Evolutionary conservation across 1,140 invertebrate species (phyloP), one percentile per base, ranked within the genome.

Genomic region (Venustaconcha ellipsiformis): DNA sequence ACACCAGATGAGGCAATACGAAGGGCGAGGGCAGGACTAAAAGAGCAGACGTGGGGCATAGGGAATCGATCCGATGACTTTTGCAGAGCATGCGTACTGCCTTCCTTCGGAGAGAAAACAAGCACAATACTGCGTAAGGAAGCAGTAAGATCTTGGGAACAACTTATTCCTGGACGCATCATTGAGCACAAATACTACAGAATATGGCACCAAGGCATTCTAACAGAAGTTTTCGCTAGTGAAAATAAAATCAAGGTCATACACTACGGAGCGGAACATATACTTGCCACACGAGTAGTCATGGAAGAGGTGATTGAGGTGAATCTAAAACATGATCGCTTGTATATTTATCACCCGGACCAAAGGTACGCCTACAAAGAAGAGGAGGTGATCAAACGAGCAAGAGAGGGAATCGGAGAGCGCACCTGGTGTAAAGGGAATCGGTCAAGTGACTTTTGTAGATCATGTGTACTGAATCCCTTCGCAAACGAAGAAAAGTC

Each of bases 121-220:
- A 71, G 56, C 57, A 57, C 66, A 26, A 20, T 20, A 37, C 67
- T 76, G 23, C 74, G 71, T 20, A n/a, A 23, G 20, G 20, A 59
- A 26, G 26, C n/a, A 17, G 69, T 55, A 2, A 37, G 55, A 18
- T 23, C 60, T 1, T 76, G 74, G 74, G 58, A 23, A 14, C 68
- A 76, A 48, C 17, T 76, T 20, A 66, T 71, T 5, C 23, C 30
- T 12, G 74, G 74, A 56, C 18, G 37, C 4, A 76, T 76, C 20
- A 58, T 76, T 18, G 62, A 70, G 23, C 71, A 66, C 62, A 13
- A 23, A 14, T 76, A 76, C 20, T 76, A 76, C 63, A 20, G 8
- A 26, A 66, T 76, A 23, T 66, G 57, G 68, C 74, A 76, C 48
- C 68, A 70, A 60, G 74, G 74, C n/a, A 76, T 76, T 18, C 37